Conservation (phyloP, 2,888 invertebrate genomes). For the Anticlea derivata region DNA sequence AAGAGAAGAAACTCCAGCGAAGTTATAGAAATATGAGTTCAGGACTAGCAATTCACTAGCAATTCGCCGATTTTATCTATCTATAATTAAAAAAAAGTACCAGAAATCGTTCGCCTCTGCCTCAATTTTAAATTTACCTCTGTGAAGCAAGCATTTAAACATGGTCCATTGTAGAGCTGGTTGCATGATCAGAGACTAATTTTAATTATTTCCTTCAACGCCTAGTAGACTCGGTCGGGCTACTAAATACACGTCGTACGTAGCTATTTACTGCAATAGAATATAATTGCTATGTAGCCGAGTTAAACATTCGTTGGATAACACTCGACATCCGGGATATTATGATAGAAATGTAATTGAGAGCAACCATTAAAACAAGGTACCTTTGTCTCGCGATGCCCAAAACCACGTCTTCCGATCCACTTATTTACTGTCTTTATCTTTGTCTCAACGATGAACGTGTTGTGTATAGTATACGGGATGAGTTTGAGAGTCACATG, state of each 20-base stretch:
- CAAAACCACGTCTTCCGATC: neutral
- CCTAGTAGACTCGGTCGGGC: slow-evolving; percentile 26
- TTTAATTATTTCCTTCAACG: slow-evolving; percentile 46
- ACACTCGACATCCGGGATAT: slow-evolving; percentile 36
- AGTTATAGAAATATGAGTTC: too few relatives aligned
- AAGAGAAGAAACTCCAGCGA: too few relatives aligned
- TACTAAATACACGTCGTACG: slow-evolving; percentile 28
- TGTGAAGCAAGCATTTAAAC: slow-evolving; percentile 51
- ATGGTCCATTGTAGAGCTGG: slow-evolving; percentile 41
- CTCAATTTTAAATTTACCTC: slow-evolving; percentile 41
- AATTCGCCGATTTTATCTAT: too few relatives aligned
- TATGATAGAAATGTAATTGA: slow-evolving; percentile 34
- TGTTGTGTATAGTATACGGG: too few relatives aligned
- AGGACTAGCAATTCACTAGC: too few relatives aligned
- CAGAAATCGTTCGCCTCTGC: too few relatives aligned
- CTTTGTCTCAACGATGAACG: too few relatives aligned
- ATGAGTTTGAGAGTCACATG: too few relatives aligned
- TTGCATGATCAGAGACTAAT: slow-evolving; percentile 49
- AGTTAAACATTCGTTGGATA: slow-evolving; percentile 36
- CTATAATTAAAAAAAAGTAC: too few relatives aligned
- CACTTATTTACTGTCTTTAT: too few relatives aligned
- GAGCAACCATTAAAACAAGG: too few relatives aligned
- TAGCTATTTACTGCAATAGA: slow-evolving; percentile 33
- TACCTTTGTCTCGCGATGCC: neutral
- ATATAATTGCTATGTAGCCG: slow-evolving; percentile 31